Evolutionary conservation across 2,797 vertebrate genomes (phyloP).

Genomic region (Phalanger gymnotis): DNA sequence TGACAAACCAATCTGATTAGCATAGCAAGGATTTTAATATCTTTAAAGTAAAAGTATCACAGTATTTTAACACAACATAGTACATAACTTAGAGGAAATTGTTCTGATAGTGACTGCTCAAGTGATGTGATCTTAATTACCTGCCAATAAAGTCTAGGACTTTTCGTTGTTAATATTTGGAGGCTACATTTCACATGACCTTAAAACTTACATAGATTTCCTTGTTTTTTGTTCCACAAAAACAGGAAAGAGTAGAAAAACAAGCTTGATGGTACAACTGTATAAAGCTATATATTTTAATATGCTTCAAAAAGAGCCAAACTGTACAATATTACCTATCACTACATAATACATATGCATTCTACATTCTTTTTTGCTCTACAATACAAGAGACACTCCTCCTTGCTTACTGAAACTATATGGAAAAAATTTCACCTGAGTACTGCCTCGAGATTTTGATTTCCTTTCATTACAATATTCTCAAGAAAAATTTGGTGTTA

Average conservation of each 20-base stretch:
- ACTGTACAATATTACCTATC: neutral
- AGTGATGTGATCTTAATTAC: neutral
- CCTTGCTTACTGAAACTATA: conserved; percentile 48
- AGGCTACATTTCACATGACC: neutral
- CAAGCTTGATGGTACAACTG: neutral
- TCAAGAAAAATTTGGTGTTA: conserved; percentile 65
- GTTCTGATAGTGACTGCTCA: neutral
- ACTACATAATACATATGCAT: neutral
- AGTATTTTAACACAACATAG: neutral
- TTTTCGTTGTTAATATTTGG: neutral
- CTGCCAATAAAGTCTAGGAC: neutral
- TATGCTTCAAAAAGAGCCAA: neutral
- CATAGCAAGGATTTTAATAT: neutral
- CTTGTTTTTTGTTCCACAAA: neutral
- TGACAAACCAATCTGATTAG: neutral
- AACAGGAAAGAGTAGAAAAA: conserved; percentile 29
- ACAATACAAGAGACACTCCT: conserved; percentile 53
- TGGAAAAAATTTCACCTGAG: conserved; percentile 70
- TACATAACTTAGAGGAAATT: neutral
- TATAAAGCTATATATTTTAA: neutral
- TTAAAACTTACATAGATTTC: neutral
- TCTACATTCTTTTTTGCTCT: conserved; percentile 43
- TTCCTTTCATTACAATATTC: conserved; percentile 61
- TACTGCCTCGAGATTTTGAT: conserved; percentile 56
- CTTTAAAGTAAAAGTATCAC: neutral